These are phyloP conservation scores for Heterodera carotae DNA, from an alignment of 1,140 invertebrate genomes.

Conservation along the genomic window DNA sequence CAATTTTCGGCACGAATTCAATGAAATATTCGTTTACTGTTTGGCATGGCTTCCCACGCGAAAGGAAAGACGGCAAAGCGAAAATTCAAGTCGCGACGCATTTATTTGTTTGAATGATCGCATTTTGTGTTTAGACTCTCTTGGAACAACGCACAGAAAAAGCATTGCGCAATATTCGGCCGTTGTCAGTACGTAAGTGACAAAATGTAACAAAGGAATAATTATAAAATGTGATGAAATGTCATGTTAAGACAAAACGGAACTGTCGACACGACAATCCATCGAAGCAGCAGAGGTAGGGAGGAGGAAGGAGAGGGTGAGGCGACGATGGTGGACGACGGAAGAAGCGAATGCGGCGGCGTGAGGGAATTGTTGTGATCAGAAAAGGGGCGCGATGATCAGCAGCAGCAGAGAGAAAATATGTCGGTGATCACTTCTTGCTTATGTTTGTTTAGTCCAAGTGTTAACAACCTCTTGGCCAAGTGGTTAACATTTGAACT, in stretches of 20 bases:
- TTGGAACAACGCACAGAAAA: background rate
- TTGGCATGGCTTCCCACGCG: background rate
- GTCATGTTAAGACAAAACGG: background rate
- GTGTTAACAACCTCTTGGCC: too few relatives aligned
- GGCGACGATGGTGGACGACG: background rate
- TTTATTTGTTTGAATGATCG: background rate
- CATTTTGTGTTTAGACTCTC: background rate
- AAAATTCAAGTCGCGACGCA: background rate
- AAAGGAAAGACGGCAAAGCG: background rate
- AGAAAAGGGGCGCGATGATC: too few relatives aligned
- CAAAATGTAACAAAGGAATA: too few relatives aligned
- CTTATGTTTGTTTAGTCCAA: too few relatives aligned
- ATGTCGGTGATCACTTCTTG: too few relatives aligned
- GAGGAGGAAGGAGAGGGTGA: too few relatives aligned
- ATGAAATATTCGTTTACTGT: conserved; percentile 54
- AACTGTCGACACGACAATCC: background rate
- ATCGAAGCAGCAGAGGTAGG: too few relatives aligned
- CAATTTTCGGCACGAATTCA: conserved; percentile 62
- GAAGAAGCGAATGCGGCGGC: background rate
- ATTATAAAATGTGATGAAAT: too few relatives aligned
- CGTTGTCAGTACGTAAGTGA: conserved; percentile 5
- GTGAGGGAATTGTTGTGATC: background rate
- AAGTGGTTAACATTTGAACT: too few relatives aligned
- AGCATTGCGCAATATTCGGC: conserved; percentile 13
- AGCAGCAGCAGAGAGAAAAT: too few relatives aligned